phyloP scores from a whole-genome alignment of 2,888 invertebrate genomes.

The Lepidocyrtoides sp. region DNA sequence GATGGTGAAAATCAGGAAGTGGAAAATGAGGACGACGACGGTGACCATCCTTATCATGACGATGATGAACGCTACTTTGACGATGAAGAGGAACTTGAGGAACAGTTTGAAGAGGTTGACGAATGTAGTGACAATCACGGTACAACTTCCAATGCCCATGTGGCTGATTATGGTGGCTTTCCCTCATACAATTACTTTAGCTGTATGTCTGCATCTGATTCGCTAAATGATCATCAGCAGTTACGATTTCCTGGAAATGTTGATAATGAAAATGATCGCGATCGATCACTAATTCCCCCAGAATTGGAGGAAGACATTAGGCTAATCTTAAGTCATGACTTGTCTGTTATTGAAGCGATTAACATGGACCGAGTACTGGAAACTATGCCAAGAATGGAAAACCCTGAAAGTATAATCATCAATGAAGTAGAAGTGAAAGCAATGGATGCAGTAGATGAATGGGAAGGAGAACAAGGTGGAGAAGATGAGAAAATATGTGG shows the following conservation, averaged over 20 bases:
- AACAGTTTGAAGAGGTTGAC: slow-evolving; percentile 45
- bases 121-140: slow-evolving; percentile 33
- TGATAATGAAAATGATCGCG: neutral
- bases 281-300: slow-evolving; percentile 46
- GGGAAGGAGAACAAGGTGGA: neutral
- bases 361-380: slow-evolving; percentile 70
- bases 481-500: too few species aligned
- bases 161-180: neutral
- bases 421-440: slow-evolving; percentile 35
- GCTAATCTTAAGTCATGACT: slow-evolving; percentile 61
- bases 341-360: slow-evolving; percentile 64
- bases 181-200: neutral
- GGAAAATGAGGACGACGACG: neutral
- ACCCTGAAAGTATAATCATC: slow-evolving; percentile 61
- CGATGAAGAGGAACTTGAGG: slow-evolving; percentile 24
- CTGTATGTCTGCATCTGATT: neutral
- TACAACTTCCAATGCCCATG: neutral
- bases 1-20: neutral
- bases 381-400: slow-evolving; percentile 51
- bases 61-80: too few species aligned
- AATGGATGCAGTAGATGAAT: neutral
- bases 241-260: neutral
- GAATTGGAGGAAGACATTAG: slow-evolving; percentile 68
- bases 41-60: neutral
- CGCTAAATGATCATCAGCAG: neutral